phyloP scores from a whole-genome alignment of 2,888 invertebrate species.

The Calameuta pallipes region DNA sequence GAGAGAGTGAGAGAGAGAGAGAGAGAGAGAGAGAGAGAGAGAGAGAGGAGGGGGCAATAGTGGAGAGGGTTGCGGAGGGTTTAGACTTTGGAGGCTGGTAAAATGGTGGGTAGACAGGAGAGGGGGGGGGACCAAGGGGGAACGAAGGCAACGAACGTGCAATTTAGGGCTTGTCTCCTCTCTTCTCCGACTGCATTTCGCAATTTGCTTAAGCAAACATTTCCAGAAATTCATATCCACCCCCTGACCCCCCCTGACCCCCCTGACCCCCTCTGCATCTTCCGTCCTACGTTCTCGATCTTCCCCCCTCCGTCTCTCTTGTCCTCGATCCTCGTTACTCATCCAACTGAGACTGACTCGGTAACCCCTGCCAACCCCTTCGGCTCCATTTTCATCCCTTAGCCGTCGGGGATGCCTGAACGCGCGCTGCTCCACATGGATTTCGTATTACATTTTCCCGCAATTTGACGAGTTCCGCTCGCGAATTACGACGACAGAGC shows the following conservation, averaged over 20 bases:
- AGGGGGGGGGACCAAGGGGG: too few species aligned
- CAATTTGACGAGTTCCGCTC: neutral
- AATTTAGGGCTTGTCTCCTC: conserved; percentile 24
- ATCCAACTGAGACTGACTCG: neutral
- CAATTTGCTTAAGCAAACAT: conserved; percentile 58
- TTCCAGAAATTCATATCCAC: conserved; percentile 53
- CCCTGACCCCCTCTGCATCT: neutral
- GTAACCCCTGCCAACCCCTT: neutral
- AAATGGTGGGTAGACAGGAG: too few species aligned
- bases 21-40: too few species aligned
- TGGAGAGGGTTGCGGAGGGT: too few species aligned
- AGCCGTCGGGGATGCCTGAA: neutral
- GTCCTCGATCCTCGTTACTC: neutral
- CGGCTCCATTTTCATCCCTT: neutral
- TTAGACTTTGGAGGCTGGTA: too few species aligned
- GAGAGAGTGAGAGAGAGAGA: too few species aligned
- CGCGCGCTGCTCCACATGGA: neutral
- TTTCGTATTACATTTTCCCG: neutral
- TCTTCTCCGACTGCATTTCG: conserved; percentile 32
- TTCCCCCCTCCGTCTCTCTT: neutral
- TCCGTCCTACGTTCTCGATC: neutral
- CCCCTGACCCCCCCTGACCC: neutral
- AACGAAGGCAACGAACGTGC: conserved; percentile 11
- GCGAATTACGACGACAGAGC: neutral
- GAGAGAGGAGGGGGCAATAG: too few species aligned